These are phyloP conservation scores for Loxodonta africana DNA, from an alignment of 2,113 vertebrate genomes.

Conservation along the genomic window DNA sequence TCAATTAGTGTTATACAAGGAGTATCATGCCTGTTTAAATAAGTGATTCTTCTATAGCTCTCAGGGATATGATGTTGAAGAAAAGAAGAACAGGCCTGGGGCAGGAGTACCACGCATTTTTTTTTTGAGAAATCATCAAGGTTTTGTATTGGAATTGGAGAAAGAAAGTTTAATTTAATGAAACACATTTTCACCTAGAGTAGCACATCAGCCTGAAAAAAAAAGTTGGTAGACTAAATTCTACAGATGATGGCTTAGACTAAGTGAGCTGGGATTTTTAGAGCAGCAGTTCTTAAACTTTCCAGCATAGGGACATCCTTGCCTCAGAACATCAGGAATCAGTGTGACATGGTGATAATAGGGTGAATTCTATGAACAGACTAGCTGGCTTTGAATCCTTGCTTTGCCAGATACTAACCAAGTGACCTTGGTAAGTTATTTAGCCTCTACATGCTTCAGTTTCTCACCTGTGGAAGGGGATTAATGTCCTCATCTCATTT, in stretches of 20 bases:
- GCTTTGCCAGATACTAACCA: background rate
- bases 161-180: background rate
- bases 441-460: background rate
- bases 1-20: constrained; percentile 52
- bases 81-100: constrained; percentile 18
- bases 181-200: constrained; percentile 26
- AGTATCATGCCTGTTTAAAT: constrained; percentile 35
- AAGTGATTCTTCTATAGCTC: background rate
- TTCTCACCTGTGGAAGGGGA: background rate
- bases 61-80: background rate
- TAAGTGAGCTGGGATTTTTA: background rate
- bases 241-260: background rate
- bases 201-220: background rate
- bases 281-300: background rate
- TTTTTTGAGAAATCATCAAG: constrained; percentile 46
- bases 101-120: background rate
- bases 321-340: background rate
- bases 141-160: constrained; percentile 36
- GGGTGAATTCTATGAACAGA: background rate
- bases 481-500: background rate
- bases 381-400: background rate
- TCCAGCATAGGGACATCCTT: background rate
- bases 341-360: background rate
- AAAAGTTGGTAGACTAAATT: constrained; percentile 1
- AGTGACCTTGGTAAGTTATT: background rate